A percentile compares a stretch with the other conserved stretches of the same genome.
These are phyloP conservation scores for Tautogolabrus adspersus DNA, from an alignment of 2,113 vertebrate genomes.

Conservation along the genomic window DNA sequence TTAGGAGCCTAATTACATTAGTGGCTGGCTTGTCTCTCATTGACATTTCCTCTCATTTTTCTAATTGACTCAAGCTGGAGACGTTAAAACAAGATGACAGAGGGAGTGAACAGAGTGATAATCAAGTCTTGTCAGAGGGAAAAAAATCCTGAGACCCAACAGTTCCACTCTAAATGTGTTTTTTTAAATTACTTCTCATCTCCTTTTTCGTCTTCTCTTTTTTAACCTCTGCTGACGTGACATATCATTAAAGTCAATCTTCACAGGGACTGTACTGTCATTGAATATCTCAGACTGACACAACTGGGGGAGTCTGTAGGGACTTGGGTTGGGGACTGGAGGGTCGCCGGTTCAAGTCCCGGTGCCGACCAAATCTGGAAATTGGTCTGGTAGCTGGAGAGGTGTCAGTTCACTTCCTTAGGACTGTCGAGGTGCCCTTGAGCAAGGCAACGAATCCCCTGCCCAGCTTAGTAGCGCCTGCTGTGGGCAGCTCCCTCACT, in stretches of 20 bases:
- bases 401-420: no score
- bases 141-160: constrained; percentile 13
- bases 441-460: no score
- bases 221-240: constrained; percentile 60
- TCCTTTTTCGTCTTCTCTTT: constrained; percentile 3
- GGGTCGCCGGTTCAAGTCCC: no score
- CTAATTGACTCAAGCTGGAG: constrained; percentile 77
- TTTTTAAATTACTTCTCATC: constrained; percentile 2
- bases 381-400: no score
- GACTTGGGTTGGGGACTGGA: no score
- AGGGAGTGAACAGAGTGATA: constrained; percentile 76
- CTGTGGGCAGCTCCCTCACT: no score
- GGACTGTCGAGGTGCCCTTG: no score
- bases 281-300: constrained; percentile 80
- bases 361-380: no score
- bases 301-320: no score
- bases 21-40: constrained; percentile 64
- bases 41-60: constrained; percentile 78
- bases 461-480: no score
- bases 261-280: constrained; percentile 69
- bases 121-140: constrained; percentile 78
- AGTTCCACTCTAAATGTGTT: constrained; percentile 28
- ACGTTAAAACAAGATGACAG: constrained; percentile 81
- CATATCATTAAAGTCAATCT: constrained; percentile 76
- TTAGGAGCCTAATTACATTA: constrained; percentile 70